These are phyloP conservation scores for Drosophila mettleri DNA, from an alignment of 2,888 invertebrate genomes.

Conservation along the genomic window DNA sequence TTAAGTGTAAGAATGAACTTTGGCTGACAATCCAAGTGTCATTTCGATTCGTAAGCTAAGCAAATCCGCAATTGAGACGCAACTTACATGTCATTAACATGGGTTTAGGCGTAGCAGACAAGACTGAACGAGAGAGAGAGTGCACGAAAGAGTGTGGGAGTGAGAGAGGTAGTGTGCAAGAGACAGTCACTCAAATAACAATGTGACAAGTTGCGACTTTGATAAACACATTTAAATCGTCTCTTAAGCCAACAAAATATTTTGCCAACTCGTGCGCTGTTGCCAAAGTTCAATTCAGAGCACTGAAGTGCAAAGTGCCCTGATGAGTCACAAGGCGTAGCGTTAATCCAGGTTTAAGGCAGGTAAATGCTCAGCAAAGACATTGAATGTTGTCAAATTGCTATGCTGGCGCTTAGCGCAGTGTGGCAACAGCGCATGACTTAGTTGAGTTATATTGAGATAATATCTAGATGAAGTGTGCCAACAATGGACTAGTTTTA, in stretches of 20 bases:
- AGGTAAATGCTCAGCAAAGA: constrained; percentile 28
- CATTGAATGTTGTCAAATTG: neutral
- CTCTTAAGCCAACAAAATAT: constrained; percentile 52
- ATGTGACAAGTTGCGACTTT: constrained; percentile 40
- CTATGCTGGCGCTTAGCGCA: neutral
- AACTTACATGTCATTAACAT: constrained; percentile 78
- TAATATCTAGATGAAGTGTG: neutral
- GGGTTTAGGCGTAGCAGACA: constrained; percentile 56
- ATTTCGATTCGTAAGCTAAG: constrained; percentile 58
- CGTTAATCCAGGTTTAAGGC: constrained; percentile 10
- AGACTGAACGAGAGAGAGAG: constrained; percentile 5
- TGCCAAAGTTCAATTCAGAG: constrained; percentile 3
- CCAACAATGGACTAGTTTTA: too few species aligned
- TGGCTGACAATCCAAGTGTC: constrained; percentile 72
- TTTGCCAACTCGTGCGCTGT: constrained; percentile 16
- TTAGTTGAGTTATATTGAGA: neutral
- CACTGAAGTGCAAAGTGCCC: constrained; percentile 6
- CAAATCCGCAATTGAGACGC: constrained; percentile 81
- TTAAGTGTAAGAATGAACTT: constrained; percentile 28
- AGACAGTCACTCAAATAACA: constrained; percentile 19
- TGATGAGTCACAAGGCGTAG: too few species aligned
- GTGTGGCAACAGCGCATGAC: neutral
- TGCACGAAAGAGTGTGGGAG: neutral
- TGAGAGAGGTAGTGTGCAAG: neutral
- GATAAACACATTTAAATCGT: constrained; percentile 47